phyloP scores from a whole-genome alignment of 2,888 invertebrate species.

The Rhorus exstirpatorius region DNA sequence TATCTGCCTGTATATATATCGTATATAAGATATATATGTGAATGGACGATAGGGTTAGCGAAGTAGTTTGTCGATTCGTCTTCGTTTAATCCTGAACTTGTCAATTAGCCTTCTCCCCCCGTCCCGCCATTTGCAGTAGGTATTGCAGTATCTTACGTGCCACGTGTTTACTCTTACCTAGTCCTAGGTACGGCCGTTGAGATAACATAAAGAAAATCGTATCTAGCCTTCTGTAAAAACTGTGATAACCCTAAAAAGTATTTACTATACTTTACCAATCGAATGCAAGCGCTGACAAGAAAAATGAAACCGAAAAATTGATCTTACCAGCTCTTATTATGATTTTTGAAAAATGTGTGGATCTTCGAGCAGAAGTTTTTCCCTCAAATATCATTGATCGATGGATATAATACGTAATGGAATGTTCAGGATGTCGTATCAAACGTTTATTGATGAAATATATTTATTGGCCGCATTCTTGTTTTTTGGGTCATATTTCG shows the following conservation, averaged over 20 bases:
- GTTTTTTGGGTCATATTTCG: neutral
- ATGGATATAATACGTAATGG: neutral
- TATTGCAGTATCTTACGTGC: neutral
- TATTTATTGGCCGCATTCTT: neutral
- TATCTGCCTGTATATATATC: conserved; percentile 11
- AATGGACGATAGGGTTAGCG: conserved; percentile 35
- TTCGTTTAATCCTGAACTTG: conserved; percentile 55
- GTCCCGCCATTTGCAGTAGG: neutral
- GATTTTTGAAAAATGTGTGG: too few relatives aligned
- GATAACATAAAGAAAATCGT: neutral
- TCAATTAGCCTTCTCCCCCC: conserved; percentile 25
- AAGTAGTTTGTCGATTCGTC: conserved; percentile 42
- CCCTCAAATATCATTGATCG: neutral
- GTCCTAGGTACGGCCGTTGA: neutral
- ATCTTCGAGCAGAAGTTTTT: too few relatives aligned
- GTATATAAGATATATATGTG: neutral
- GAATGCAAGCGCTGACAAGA: neutral
- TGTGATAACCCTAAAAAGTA: neutral
- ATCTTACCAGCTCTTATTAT: neutral
- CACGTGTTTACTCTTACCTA: neutral
- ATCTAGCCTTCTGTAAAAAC: neutral
- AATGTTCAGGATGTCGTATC: neutral
- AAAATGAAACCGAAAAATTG: neutral
- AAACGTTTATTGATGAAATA: neutral
- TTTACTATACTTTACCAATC: neutral